Percentiles rank a stretch among this genome's conserved stretches.
These are phyloP conservation scores for Metridium senile DNA, from an alignment of 92 coral and sea anemone genomes.

Conservation along the genomic window DNA sequence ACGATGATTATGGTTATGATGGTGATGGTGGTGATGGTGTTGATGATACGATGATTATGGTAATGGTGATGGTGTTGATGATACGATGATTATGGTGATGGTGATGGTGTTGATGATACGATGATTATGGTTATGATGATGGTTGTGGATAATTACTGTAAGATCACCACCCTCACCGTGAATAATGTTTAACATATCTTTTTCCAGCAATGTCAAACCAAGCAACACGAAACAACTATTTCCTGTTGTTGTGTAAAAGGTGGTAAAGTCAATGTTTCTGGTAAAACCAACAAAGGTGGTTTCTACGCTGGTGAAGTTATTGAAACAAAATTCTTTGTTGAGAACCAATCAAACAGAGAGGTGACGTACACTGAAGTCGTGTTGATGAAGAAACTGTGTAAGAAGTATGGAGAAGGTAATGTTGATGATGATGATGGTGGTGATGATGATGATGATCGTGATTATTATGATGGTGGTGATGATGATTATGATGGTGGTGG, in stretches of 20 bases:
- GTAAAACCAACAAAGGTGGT: constrained; percentile 23
- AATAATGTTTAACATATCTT: no score
- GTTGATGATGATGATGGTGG: neutral
- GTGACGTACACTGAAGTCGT: constrained; percentile 16
- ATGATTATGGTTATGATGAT: no score
- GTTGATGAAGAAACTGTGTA: neutral
- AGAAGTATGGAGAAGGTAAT: constrained; percentile 5
- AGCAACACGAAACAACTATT: neutral
- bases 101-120: no score
- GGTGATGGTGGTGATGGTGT: no score
- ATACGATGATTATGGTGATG: no score
- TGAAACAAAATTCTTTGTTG: constrained; percentile 16
- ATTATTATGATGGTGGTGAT: no score
- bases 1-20: no score
- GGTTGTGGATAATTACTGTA: no score
- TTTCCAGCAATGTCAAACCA: constrained; percentile 9
- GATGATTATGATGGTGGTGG: no score
- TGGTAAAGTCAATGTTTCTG: constrained; percentile 14
- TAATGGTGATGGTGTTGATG: no score
- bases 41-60: no score
- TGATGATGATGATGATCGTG: neutral
- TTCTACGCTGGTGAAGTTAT: constrained; percentile 12
- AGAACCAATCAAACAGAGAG: constrained; percentile 20
- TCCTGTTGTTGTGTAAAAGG: constrained; percentile 18
- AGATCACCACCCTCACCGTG: no score